These are phyloP conservation scores for Dexiosoma caninum DNA, from an alignment of 2,888 invertebrate genomes.

Conservation along the genomic window DNA sequence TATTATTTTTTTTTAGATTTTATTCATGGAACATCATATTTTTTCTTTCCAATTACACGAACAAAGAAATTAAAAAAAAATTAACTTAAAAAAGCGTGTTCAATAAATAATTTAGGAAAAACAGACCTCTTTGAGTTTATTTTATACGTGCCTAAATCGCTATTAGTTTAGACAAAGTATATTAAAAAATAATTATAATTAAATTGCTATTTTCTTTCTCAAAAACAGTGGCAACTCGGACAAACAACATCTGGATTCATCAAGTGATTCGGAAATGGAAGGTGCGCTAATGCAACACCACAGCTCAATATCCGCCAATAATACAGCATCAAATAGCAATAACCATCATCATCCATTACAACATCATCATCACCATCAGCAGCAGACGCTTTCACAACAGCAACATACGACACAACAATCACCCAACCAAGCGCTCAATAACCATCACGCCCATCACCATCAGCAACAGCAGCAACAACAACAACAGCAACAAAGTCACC, in stretches of 20 bases:
- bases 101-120: too few relatives aligned
- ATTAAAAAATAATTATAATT: too few relatives aligned
- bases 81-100: too few relatives aligned
- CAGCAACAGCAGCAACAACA: constrained; percentile 67
- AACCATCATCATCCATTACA: constrained; percentile 66
- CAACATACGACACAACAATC: constrained; percentile 68
- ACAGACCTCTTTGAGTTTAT: too few relatives aligned
- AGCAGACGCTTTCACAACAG: constrained; percentile 68
- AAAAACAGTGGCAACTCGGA: constrained; percentile 77
- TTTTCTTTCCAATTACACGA: background rate
- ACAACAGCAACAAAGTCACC: constrained; percentile 63
- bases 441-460: constrained; percentile 68
- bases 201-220: background rate
- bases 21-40: too few relatives aligned
- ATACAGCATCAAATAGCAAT: constrained; percentile 65
- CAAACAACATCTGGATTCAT: constrained; percentile 78
- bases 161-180: too few relatives aligned
- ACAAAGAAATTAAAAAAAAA: too few relatives aligned
- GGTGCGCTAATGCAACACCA: constrained; percentile 73
- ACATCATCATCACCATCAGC: constrained; percentile 69
- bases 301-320: constrained; percentile 67
- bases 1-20: too few relatives aligned
- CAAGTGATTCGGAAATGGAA: constrained; percentile 79
- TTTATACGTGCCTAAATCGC: too few relatives aligned
- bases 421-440: constrained; percentile 64